Percentiles rank a stretch among this genome's conserved stretches.
Conservation (phyloP, 2,113 vertebrate genomes). For the Ursus arctos region DNA sequence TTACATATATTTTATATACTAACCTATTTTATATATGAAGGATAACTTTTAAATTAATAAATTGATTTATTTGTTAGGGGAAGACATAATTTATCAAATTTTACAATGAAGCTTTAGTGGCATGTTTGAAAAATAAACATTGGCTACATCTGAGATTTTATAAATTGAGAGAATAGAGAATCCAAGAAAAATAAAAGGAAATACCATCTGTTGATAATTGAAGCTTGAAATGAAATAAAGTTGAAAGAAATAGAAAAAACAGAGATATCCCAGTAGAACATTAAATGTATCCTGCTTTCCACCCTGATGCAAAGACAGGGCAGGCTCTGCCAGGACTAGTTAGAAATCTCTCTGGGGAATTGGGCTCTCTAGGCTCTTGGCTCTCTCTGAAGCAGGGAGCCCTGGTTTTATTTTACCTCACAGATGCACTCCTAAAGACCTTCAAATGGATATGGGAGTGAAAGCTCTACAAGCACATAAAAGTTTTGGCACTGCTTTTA, state of each 20-base stretch:
- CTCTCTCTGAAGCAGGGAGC: background rate
- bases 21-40: background rate
- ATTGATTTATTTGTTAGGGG: background rate
- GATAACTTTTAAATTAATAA: background rate
- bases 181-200: slow-evolving; percentile 19
- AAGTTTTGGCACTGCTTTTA: background rate
- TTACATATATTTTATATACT: background rate
- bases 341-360: background rate
- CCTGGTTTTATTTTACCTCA: background rate
- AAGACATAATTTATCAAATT: background rate
- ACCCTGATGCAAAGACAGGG: background rate
- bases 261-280: background rate
- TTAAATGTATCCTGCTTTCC: background rate
- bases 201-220: background rate
- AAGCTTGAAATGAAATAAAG: background rate
- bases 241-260: slow-evolving; percentile 1
- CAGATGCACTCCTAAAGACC: background rate
- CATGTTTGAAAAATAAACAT: background rate
- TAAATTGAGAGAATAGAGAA: background rate
- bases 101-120: background rate
- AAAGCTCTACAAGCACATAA: background rate
- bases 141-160: background rate
- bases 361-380: background rate
- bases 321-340: background rate
- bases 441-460: background rate